Percentiles rank a stretch among this genome's conserved stretches.
Evolutionary conservation across 2,113 vertebrate species (phyloP).

Genomic region (Lampris incognitus): DNA sequence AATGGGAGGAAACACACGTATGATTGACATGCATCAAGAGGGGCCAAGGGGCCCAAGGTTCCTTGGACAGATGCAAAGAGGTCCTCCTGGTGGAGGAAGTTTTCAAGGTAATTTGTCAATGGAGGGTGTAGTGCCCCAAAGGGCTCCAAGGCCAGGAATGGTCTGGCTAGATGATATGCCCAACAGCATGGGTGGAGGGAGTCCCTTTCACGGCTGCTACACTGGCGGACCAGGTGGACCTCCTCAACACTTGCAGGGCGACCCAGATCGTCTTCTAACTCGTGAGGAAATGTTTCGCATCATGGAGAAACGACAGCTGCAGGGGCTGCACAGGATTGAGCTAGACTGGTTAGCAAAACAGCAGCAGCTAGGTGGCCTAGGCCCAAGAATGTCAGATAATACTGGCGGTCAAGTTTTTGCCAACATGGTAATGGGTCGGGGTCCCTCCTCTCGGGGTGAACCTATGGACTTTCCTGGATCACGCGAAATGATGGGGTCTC

Average conservation of each 20-base stretch:
- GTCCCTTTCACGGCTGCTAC: slow-evolving; percentile 85
- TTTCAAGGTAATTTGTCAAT: slow-evolving; percentile 91
- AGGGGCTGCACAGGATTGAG: slow-evolving; percentile 85
- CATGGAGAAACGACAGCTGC: slow-evolving; percentile 90
- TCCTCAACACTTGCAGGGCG: slow-evolving; percentile 84
- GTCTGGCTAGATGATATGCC: slow-evolving; percentile 93
- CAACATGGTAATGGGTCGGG: slow-evolving; percentile 73
- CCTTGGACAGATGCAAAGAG: slow-evolving; percentile 83
- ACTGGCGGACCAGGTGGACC: slow-evolving; percentile 75
- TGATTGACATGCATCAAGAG: slow-evolving; percentile 83
- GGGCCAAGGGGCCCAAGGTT: slow-evolving; percentile 81
- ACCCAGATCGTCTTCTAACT: slow-evolving; percentile 88
- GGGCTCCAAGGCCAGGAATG: slow-evolving; percentile 88
- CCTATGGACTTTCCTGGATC: slow-evolving; percentile 89
- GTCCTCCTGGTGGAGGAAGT: slow-evolving; percentile 83
- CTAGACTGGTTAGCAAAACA: slow-evolving; percentile 88
- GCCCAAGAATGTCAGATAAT: slow-evolving; percentile 82
- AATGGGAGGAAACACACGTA: slow-evolving; percentile 73
- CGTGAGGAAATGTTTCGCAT: slow-evolving; percentile 93
- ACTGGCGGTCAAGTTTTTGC: slow-evolving; percentile 73
- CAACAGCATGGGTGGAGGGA: slow-evolving; percentile 84
- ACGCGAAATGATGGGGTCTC: slow-evolving; percentile 89
- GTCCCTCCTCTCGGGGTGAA: slow-evolving; percentile 70
- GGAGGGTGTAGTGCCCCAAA: slow-evolving; percentile 88
- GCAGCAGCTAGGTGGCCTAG: slow-evolving; percentile 83